These are phyloP conservation scores for Chaetogeoica ovagalla DNA, from an alignment of 2,888 invertebrate genomes.

Conservation along the genomic window DNA sequence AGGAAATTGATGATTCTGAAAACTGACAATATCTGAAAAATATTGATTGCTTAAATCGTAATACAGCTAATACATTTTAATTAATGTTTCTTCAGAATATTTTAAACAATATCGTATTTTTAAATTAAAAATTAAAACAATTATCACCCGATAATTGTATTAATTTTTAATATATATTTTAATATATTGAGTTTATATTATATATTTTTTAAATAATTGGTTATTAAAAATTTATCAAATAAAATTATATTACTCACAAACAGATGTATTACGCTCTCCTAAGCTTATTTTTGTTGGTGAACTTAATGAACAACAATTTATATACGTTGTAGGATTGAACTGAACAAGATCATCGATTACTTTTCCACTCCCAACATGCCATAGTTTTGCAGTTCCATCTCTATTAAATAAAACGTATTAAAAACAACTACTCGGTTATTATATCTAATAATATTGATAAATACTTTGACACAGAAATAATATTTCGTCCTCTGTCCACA, in stretches of 20 bases:
- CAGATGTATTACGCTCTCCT: slow-evolving; percentile 57
- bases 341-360: slow-evolving; percentile 64
- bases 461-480: slow-evolving; percentile 71
- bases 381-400: slow-evolving; percentile 71
- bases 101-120: no score
- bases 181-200: no score
- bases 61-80: no score
- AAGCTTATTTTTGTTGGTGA: slow-evolving; percentile 57
- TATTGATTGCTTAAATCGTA: no score
- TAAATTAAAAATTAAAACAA: no score
- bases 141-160: no score
- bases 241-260: slow-evolving; percentile 57
- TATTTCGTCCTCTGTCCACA: slow-evolving; percentile 70
- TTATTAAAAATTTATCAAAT: neutral
- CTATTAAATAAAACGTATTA: slow-evolving; percentile 58
- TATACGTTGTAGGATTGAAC: slow-evolving; percentile 61
- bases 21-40: no score
- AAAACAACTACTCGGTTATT: neutral
- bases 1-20: no score
- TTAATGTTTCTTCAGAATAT: no score
- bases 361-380: slow-evolving; percentile 70
- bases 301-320: slow-evolving; percentile 66
- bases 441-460: slow-evolving; percentile 53
- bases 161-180: no score
- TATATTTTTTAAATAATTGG: no score